These are phyloP conservation scores for Campoletis raptor DNA, from an alignment of 2,888 invertebrate species.

Conservation along the genomic window DNA sequence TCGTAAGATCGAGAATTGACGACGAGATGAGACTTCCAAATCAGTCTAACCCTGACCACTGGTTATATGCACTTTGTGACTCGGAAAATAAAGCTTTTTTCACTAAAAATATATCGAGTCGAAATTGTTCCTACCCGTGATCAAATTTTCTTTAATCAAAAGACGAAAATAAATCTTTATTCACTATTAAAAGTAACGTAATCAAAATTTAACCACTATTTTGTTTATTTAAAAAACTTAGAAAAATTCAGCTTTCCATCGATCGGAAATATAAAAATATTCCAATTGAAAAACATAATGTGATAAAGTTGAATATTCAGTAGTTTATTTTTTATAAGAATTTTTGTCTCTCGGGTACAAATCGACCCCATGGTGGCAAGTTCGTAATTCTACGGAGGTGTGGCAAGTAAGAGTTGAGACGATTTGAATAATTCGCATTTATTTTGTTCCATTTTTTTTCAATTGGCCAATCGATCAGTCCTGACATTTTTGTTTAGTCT, in stretches of 20 bases:
- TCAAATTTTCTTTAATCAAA: not conserved
- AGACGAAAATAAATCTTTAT: not conserved
- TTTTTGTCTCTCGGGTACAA: too few species aligned
- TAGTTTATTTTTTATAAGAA: too few species aligned
- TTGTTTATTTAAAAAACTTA: too few species aligned
- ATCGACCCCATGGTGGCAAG: too few species aligned
- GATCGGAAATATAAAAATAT: too few species aligned
- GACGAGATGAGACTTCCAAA: slow-evolving; percentile 23
- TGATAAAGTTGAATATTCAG: too few species aligned
- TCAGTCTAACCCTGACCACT: slow-evolving; percentile 11
- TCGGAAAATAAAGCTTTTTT: not conserved
- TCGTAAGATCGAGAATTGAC: not conserved
- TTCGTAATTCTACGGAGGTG: too few species aligned
- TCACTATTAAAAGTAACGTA: not conserved
- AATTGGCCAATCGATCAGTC: not conserved
- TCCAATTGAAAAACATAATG: too few species aligned
- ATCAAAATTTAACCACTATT: not conserved
- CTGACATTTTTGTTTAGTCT: not conserved
- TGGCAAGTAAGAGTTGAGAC: too few species aligned
- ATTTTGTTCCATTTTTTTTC: not conserved
- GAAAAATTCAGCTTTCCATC: too few species aligned
- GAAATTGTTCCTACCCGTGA: not conserved
- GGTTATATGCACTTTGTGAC: slow-evolving; percentile 5
- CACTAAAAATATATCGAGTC: not conserved
- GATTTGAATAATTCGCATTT: too few species aligned